phyloP scores from a whole-genome alignment of 2,888 invertebrate species.

The Hemithea aestivaria region DNA sequence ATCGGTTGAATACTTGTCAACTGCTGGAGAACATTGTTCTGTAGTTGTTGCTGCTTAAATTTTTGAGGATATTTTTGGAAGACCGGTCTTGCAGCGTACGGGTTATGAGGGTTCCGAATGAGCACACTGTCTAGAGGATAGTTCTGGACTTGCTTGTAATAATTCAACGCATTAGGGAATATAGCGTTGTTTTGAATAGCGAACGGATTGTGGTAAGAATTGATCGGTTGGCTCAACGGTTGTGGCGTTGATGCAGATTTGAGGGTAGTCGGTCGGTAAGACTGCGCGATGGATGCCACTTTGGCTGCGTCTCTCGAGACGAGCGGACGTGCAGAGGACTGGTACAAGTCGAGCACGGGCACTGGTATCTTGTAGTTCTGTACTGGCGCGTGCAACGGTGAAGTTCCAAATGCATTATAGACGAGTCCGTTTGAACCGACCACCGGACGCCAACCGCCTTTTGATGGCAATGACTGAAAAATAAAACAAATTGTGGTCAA shows the following conservation, averaged over 20 bases:
- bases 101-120: conserved; percentile 63
- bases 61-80: conserved; percentile 61
- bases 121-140: conserved; percentile 60
- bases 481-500: too few species aligned
- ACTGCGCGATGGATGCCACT: conserved; percentile 69
- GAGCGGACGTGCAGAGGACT: conserved; percentile 63
- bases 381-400: conserved; percentile 54
- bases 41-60: conserved; percentile 50
- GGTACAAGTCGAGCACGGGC: conserved; percentile 53
- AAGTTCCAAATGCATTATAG: conserved; percentile 55
- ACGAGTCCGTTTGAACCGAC: conserved; percentile 64
- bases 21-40: conserved; percentile 59
- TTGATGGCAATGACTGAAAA: conserved; percentile 71
- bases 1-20: conserved; percentile 60
- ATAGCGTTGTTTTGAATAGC: conserved; percentile 52
- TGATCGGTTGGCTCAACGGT: conserved; percentile 64
- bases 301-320: conserved; percentile 61
- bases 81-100: conserved; percentile 55
- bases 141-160: conserved; percentile 67
- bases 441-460: conserved; percentile 82
- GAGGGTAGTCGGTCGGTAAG: conserved; percentile 67
- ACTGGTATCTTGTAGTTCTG: conserved; percentile 57
- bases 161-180: conserved; percentile 43
- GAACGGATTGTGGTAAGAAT: conserved; percentile 69
- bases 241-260: conserved; percentile 50